Evolutionary conservation across 2,797 vertebrate species (phyloP), one percentile per base, ranked within the genome.

Genomic region (Pristis pectinata): DNA sequence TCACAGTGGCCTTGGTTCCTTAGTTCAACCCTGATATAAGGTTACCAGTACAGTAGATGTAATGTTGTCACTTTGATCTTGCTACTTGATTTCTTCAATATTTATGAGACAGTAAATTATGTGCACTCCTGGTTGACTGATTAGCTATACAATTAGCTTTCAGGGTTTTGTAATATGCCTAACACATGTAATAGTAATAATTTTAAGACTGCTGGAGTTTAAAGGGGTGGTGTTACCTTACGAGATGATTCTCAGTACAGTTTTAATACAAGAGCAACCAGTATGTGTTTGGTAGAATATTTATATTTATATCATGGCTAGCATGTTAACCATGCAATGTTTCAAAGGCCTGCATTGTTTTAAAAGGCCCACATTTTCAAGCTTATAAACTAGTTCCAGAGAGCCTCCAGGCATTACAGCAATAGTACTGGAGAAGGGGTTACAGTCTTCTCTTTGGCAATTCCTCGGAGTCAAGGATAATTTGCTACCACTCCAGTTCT

Each of bases 51-150:
- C 83, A 34, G 77, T 87, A 53, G 11, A 59, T 34, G 49, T 87
- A 53, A 87, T 87, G 56, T 59, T 87, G 70, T 87, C 53, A 34
- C 9, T 19, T 87, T 56, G 53, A 56, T 87, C 27, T 30, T 87
- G n/a, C 49, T 44, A 87, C 56, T 59, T 59, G 56, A 87, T 10
- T 59, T 87, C 77, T 59, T 87, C 49, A 87, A 87, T 87, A 87
- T 87, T 87, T 56, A 87, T 87, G 83, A 87, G 83, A 9, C 83
- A 59, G 49, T 87, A 87, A 87, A 59, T 53, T 87, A 59, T 56
- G 83, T 59, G 27, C 49, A 87, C 83, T 59, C 9, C 13, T 41
- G 77, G n/a, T 80, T 80, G 77, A 80, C 77, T 80, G 83, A 59
- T 59, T 53, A 53, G 83, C 83, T 87, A 59, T 59, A 34, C 27